Base-by-base conservation (phyloP, 2,797 vertebrate genomes). In the Myiothlypis chrysogaster region DNA sequence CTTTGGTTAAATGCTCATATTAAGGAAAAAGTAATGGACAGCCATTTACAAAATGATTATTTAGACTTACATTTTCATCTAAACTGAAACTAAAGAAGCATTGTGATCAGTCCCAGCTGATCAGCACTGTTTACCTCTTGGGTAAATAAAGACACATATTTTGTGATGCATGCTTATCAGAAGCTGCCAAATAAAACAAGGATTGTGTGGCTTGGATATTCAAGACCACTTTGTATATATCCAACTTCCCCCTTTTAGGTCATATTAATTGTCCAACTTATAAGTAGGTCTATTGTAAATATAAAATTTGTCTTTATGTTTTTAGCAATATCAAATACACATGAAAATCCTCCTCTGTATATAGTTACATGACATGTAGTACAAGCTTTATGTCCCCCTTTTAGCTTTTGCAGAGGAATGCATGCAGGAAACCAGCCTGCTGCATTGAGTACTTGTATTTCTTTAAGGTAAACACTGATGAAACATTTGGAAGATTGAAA, bases 181-280 rank as follows among this genome's bases (percentile, higher is more conserved):
- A 96, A 94, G 77, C 39, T 77, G 94, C 72, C 73, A 95, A 93
- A 70, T 79, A 96, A 96, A 97, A 94, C 57, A 96, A 96, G 91
- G 94, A 32, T 34, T 95, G 70, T 91, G 73, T 47, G 66, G 19
- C 81, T 94, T 59, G 89, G 57, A 78, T 57, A 73, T 91, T 52
- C 39, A 92, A 83, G 91, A 94, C 23, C 71, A 46, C 66, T 83
- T 78, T 79, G 39, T 95, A 87, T 75, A 92, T 70, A 75, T 72
- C 73, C 61, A 55, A 35, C 72, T 57, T 95, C 59, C 49, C 80
- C 57, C 84, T 52, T 46, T 37, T 66, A 94, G 57, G 55, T 83
- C 6, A 47, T 95, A 89, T 71, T 92, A 83, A 65, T 82, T 85
- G 64, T 76, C 78, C 21, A 8, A 43, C 37, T 85, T 46, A 71